Conservation (phyloP, 2,888 invertebrate genomes). For the Hemithea aestivaria region DNA sequence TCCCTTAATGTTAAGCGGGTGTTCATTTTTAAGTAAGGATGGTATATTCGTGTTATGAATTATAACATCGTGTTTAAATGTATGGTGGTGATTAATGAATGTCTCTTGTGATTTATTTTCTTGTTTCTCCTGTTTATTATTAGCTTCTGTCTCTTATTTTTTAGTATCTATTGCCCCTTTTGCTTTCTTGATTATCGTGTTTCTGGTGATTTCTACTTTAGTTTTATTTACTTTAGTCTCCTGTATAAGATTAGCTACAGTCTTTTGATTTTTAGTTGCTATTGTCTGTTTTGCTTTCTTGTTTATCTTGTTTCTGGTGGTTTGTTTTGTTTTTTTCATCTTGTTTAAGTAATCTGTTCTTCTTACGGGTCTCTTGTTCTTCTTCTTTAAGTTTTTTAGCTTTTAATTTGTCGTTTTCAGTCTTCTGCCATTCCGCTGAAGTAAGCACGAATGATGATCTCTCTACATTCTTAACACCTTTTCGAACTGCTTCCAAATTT, state of each 20-base stretch:
- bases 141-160: conserved; percentile 9
- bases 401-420: conserved; percentile 16
- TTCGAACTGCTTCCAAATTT: no score
- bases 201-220: no score
- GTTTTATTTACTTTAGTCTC: no score
- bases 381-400: conserved; percentile 19
- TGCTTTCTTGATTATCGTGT: no score
- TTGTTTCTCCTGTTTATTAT: conserved; percentile 8
- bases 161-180: conserved; percentile 2
- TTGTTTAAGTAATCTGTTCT: conserved; percentile 21
- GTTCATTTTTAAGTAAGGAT: conserved; percentile 16
- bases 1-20: conserved; percentile 17
- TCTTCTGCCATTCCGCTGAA: conserved; percentile 15
- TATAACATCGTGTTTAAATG: conserved; percentile 15
- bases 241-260: conserved; percentile 5
- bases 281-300: conserved; percentile 14
- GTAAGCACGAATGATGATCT: conserved; percentile 19
- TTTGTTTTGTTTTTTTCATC: conserved; percentile 13
- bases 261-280: conserved; percentile 10
- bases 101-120: conserved; percentile 11
- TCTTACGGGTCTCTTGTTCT: conserved; percentile 17
- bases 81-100: conserved; percentile 9
- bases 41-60: conserved; percentile 13
- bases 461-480: conserved; percentile 17
- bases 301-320: conserved; percentile 11